phyloP scores from a whole-genome alignment of 2,113 vertebrate genomes.

The Ivindomyrus marchei region DNA sequence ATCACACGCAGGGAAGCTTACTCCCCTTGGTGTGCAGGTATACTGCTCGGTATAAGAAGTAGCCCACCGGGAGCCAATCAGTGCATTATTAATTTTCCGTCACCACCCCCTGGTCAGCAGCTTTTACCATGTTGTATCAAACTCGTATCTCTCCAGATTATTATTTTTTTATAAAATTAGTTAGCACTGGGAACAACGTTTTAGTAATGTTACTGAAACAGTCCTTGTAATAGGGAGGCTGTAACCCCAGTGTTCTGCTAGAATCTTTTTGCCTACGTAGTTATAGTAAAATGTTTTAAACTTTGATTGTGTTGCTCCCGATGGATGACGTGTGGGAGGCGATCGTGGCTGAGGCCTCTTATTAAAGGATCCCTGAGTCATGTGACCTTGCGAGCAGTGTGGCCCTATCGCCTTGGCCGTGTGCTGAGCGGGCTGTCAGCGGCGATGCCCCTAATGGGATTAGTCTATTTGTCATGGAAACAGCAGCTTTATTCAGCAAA shows the following conservation, averaged over 20 bases:
- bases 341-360: not conserved
- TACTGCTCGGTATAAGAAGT: not conserved
- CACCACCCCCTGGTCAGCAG: not conserved
- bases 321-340: not conserved
- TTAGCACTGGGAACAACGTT: not conserved
- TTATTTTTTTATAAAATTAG: not conserved
- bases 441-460: not conserved
- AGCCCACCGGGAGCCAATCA: too few species aligned
- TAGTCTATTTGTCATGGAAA: not conserved
- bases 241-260: not conserved
- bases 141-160: not conserved
- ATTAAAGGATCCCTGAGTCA: conserved; percentile 36
- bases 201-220: not conserved
- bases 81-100: not conserved
- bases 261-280: not conserved
- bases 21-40: too few species aligned
- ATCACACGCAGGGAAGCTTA: too few species aligned
- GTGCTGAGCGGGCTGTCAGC: not conserved
- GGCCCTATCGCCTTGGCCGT: not conserved
- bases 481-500: not conserved
- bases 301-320: not conserved
- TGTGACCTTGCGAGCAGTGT: conserved; percentile 52
- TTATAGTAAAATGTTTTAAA: not conserved
- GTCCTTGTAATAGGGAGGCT: not conserved
- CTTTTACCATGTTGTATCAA: not conserved